Percentiles rank a stretch among this genome's conserved stretches.
Conservation (phyloP, 2,797 vertebrate species). For the Syngnathus rostellatus region DNA sequence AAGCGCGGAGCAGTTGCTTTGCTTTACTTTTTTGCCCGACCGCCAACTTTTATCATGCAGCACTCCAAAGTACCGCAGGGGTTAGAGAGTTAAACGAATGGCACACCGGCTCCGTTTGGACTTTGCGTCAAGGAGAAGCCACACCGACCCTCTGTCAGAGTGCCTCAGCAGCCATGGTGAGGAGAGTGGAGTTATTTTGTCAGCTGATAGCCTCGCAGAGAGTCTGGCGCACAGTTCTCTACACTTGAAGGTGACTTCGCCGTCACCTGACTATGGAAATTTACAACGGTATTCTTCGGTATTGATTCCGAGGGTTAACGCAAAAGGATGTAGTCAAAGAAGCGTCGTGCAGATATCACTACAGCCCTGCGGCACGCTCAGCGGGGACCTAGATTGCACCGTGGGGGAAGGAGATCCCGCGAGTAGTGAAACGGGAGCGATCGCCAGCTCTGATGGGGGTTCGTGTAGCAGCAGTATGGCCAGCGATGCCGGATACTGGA, state of each 20-base stretch:
- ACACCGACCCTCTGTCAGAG: conserved; percentile 84
- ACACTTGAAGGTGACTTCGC: conserved; percentile 78
- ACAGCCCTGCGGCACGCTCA: conserved; percentile 66
- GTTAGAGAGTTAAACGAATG: conserved; percentile 84
- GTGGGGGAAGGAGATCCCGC: conserved; percentile 60
- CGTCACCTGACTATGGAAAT: conserved; percentile 65
- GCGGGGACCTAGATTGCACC: conserved; percentile 50
- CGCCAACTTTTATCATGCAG: conserved; percentile 66
- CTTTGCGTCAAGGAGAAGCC: conserved; percentile 87
- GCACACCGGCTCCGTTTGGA: conserved; percentile 85
- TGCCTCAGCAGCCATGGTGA: conserved; percentile 73
- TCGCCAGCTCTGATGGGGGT: conserved; percentile 49
- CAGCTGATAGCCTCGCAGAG: conserved; percentile 57
- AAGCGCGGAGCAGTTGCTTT: conserved; percentile 72
- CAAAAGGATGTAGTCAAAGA: conserved; percentile 65
- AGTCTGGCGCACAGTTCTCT: conserved; percentile 66
- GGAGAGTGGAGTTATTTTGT: conserved; percentile 56
- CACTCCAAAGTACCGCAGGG: conserved; percentile 64
- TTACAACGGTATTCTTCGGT: conserved; percentile 65
- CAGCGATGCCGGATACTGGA: conserved; percentile 70
- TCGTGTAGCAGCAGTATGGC: conserved; percentile 66
- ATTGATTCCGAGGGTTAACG: conserved; percentile 69
- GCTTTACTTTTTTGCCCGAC: conserved; percentile 40
- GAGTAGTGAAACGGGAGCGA: conserved; percentile 42
- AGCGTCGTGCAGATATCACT: conserved; percentile 84